These are phyloP conservation scores for Nasua narica DNA, from an alignment of 2,797 vertebrate species.

Conservation along the genomic window DNA sequence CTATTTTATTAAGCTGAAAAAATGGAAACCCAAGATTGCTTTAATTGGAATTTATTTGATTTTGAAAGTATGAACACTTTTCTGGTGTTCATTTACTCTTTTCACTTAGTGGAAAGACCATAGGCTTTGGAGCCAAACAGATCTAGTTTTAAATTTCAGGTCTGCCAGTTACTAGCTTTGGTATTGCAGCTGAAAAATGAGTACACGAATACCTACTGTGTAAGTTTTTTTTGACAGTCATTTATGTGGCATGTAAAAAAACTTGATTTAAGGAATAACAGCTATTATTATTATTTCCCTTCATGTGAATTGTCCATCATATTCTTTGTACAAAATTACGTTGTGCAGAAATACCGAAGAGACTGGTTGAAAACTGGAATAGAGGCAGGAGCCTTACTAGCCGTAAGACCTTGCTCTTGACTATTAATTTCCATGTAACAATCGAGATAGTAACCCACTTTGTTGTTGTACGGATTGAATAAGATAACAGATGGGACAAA, in stretches of 20 bases:
- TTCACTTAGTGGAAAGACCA: slow-evolving; percentile 3
- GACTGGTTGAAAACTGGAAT: background rate
- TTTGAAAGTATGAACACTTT: background rate
- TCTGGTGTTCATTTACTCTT: slow-evolving; percentile 20
- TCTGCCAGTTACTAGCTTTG: background rate
- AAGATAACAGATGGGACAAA: background rate
- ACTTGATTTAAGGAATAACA: background rate
- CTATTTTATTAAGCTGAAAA: slow-evolving; percentile 8
- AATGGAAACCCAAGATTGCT: background rate
- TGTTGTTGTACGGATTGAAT: background rate
- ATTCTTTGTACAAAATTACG: background rate
- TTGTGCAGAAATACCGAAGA: background rate
- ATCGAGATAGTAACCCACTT: background rate
- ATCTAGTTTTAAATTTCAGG: slow-evolving; percentile 5
- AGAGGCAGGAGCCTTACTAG: background rate
- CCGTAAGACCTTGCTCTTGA: background rate
- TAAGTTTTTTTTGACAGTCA: background rate
- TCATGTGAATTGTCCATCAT: background rate
- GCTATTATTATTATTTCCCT: background rate
- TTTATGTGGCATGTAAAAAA: background rate
- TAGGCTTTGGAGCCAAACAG: background rate
- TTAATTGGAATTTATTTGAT: background rate
- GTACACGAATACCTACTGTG: background rate
- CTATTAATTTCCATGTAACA: background rate
- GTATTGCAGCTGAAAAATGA: background rate